Conservation (phyloP, 2,113 vertebrate genomes). For the Sitta europaea region DNA sequence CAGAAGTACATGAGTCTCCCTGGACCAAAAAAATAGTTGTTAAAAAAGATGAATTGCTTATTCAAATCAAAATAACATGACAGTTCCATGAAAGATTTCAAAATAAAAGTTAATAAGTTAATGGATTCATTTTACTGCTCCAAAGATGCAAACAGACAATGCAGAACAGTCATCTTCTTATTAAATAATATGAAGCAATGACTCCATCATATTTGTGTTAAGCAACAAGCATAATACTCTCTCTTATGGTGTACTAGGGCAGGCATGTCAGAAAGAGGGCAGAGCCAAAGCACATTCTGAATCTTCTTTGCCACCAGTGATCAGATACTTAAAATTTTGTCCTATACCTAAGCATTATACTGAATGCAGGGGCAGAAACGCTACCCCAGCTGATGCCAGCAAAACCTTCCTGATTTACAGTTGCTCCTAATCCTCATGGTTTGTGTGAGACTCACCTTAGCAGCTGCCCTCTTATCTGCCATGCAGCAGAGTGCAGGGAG, state of each 20-base stretch:
- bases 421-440: fast-evolving
- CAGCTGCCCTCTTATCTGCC: neutral
- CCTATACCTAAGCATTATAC: too few relatives aligned
- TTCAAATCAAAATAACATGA: slow-evolving; percentile 54
- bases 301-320: neutral
- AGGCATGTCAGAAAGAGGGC: neutral
- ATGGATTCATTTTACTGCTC: slow-evolving; percentile 48
- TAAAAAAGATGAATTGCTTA: slow-evolving; percentile 39
- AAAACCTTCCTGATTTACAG: neutral
- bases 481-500: neutral
- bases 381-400: neutral
- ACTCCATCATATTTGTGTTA: neutral
- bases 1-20: slow-evolving; percentile 43
- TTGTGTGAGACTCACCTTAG: neutral
- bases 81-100: slow-evolving; percentile 51
- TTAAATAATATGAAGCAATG: slow-evolving; percentile 7
- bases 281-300: neutral
- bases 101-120: slow-evolving; percentile 65
- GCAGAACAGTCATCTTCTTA: slow-evolving; percentile 12
- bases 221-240: neutral
- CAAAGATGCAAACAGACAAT: slow-evolving; percentile 2
- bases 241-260: neutral
- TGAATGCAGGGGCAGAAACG: neutral
- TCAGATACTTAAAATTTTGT: neutral
- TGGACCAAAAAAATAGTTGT: slow-evolving; percentile 48